These are phyloP conservation scores for Calidris pygmaea DNA, from an alignment of 2,113 vertebrate genomes.

Conservation along the genomic window DNA sequence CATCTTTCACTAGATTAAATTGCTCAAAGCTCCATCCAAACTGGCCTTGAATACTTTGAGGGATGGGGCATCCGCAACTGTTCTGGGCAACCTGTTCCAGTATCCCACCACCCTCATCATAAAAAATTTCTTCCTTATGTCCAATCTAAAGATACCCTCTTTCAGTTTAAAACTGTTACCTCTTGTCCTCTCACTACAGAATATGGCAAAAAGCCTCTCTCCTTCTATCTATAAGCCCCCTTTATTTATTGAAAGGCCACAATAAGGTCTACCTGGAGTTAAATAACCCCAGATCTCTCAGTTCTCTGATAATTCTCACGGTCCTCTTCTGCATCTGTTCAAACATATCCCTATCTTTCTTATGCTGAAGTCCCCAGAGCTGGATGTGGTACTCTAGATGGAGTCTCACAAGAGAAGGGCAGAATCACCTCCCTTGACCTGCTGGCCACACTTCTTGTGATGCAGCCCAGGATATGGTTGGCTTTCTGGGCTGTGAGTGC, in stretches of 20 bases:
- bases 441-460: neutral
- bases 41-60: too few relatives aligned
- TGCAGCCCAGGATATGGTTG: neutral
- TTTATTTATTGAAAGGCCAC: neutral
- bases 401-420: accelerated
- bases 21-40: too few relatives aligned
- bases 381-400: neutral
- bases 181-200: neutral
- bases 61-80: too few relatives aligned
- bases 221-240: neutral
- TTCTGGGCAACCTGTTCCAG: neutral
- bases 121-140: neutral
- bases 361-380: neutral
- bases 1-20: too few relatives aligned
- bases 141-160: neutral
- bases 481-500: neutral
- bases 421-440: neutral
- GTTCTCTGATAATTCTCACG: neutral
- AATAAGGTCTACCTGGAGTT: neutral
- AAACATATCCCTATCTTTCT: neutral
- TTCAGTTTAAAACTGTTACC: neutral
- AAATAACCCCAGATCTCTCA: neutral
- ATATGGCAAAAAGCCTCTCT: neutral
- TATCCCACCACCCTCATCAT: neutral
- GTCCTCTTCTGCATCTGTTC: neutral